Base-by-base conservation (phyloP, 2,888 invertebrate genomes). In the Tryphoninae sp. region DNA sequence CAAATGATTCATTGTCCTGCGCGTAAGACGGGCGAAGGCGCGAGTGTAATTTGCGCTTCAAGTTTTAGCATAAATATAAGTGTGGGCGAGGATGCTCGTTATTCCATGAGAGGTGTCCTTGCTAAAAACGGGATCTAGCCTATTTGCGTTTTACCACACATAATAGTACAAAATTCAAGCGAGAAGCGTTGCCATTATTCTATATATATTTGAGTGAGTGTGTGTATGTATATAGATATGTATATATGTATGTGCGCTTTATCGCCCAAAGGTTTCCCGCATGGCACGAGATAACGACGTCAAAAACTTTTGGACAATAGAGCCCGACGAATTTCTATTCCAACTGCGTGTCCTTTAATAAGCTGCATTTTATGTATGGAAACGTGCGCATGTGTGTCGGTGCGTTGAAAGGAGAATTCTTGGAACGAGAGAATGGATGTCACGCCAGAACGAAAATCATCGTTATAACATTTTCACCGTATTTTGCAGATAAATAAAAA, bases 271-370 rank as follows among this genome's bases (percentile, higher is more conserved):
- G 22, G 4, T 4, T 65, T 65, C 26, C 62, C 64, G 61, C 71
- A 76, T 73, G 26, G 67, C 19, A 40, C 51, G 67, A 51, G 55
- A 53, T 45, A 53, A 74, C 55, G 40, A 45, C 83, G 79, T 84
- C 83, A 83, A 75, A 84, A 87, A 88, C 80, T 86, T 86, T 84
- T 64, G 33, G 61, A 85, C 84, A 86, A 86, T 86, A 69, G 80
- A 42, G 13, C 58, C 11, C 19, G 58, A 65, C 45, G 80, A 81
- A 80, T 76, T 78, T 80, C 59, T 26, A 51, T 59, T 73, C 58
- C 16, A 67, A 40, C 67, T 59, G 67, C 19, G 16, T 45, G 26
- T 73, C 67, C 23, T 51, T 22, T 65, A 55, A 67, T 61, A 61
- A 55, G 61, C 42, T n/a, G 13, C 13, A 51, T 51, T 51, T 51